These are phyloP conservation scores for Chymomyza caudatula DNA, from an alignment of 2,888 invertebrate species.

Conservation along the genomic window DNA sequence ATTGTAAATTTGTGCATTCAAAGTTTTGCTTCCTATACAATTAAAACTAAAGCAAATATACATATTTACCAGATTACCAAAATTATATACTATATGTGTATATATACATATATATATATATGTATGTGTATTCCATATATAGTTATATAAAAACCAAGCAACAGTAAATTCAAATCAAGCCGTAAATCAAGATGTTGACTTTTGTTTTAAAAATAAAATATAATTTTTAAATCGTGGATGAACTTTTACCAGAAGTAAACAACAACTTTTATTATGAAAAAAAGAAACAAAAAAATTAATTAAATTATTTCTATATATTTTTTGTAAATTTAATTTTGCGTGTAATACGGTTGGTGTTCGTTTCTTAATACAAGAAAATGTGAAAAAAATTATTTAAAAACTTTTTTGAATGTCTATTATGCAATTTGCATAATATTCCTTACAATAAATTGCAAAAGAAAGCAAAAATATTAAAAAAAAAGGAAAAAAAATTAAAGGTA, in stretches of 20 bases:
- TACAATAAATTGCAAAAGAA: conserved; percentile 41
- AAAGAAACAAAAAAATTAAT: conserved; percentile 18
- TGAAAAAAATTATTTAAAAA: conserved; percentile 22
- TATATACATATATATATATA: conserved; percentile 9
- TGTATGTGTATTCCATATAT: conserved; percentile 34
- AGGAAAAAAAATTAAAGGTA: conserved; percentile 33
- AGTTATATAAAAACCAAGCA: conserved; percentile 42
- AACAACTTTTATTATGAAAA: conserved; percentile 18
- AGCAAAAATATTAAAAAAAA: conserved; percentile 30
- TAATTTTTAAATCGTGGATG: not conserved
- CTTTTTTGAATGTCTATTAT: conserved; percentile 45
- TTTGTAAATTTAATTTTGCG: conserved; percentile 45
- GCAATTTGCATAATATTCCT: conserved; percentile 57
- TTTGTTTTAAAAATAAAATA: conserved; percentile 12
- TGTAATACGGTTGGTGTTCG: conserved; percentile 60
- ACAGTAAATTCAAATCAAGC: not conserved
- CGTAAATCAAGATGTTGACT: not conserved
- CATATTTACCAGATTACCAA: conserved; percentile 56
- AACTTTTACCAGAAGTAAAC: conserved; percentile 1
- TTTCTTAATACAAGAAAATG: conserved; percentile 34
- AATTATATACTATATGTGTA: conserved; percentile 45
- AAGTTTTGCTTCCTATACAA: conserved; percentile 68
- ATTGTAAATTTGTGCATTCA: conserved; percentile 64
- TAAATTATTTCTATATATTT: conserved; percentile 40
- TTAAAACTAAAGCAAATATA: conserved; percentile 36